A percentile compares a stretch with the other conserved stretches of the same genome.
These are phyloP conservation scores for Bicyclus anynana DNA, from an alignment of 1,140 invertebrate species.

Conservation along the genomic window DNA sequence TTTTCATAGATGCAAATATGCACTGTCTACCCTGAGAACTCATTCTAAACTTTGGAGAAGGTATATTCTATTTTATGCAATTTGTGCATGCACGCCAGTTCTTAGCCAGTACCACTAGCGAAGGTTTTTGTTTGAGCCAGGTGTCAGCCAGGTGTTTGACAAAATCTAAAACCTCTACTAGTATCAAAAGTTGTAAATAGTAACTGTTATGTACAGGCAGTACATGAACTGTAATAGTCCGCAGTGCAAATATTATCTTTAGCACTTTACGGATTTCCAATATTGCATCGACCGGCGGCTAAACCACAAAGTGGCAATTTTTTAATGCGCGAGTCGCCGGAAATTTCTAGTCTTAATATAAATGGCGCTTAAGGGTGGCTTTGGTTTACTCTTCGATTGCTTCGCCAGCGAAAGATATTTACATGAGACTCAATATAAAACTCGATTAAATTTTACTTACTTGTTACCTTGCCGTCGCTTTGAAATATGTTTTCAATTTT, in stretches of 20 bases:
- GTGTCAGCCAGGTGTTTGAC: no score
- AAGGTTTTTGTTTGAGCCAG: no score
- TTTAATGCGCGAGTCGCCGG: background rate
- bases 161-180: no score
- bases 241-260: background rate
- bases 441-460: slow-evolving; percentile 1
- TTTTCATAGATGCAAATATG: no score
- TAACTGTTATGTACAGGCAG: no score
- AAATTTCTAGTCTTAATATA: slow-evolving; percentile 6
- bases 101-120: no score
- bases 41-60: no score
- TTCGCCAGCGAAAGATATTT: slow-evolving; percentile 7
- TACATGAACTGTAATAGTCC: background rate
- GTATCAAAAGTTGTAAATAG: no score
- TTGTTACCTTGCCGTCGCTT: background rate
- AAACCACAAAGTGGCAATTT: background rate
- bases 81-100: no score
- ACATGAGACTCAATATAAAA: slow-evolving; percentile 9
- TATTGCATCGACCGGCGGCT: background rate
- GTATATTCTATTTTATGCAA: no score
- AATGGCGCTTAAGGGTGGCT: background rate
- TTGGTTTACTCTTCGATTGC: slow-evolving; percentile 9
- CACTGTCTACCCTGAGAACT: no score
- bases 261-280: background rate
- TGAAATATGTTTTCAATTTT: slow-evolving; percentile 16